These are phyloP conservation scores for Scatophagus argus DNA, from an alignment of 2,113 vertebrate genomes.

Conservation along the genomic window DNA sequence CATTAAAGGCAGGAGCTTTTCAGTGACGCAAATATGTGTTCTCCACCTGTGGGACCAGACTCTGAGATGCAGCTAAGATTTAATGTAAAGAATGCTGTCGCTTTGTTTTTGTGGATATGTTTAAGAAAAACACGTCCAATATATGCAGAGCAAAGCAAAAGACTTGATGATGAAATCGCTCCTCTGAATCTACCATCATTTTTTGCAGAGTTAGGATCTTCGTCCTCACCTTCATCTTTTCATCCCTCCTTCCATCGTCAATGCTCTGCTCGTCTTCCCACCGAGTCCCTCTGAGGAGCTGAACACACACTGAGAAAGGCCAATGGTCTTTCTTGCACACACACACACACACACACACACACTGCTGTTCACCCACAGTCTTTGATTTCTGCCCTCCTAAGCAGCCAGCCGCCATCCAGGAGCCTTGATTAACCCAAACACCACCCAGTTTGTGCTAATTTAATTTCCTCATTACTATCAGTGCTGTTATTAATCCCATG, in stretches of 20 bases:
- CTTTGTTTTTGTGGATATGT: too few species aligned
- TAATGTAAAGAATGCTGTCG: too few species aligned
- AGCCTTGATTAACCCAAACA: conserved; percentile 13
- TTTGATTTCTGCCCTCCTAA: conserved; percentile 75
- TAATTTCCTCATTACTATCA: conserved; percentile 25
- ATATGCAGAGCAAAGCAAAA: too few species aligned
- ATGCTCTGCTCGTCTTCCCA: not conserved
- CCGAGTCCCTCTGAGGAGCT: conserved; percentile 36
- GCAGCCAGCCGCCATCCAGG: conserved; percentile 11
- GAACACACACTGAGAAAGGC: conserved; percentile 31
- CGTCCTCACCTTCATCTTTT: conserved; percentile 50
- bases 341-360: conserved; percentile 38
- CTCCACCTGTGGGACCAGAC: too few species aligned
- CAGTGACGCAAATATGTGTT: too few species aligned
- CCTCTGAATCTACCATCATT: not conserved
- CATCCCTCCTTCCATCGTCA: conserved; percentile 19
- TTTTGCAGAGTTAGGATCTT: conserved; percentile 42
- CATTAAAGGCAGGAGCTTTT: too few species aligned
- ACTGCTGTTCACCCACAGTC: not conserved
- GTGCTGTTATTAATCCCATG: conserved; percentile 31
- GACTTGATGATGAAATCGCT: not conserved
- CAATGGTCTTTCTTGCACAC: not conserved
- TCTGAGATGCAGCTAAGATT: too few species aligned
- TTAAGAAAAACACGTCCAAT: too few species aligned
- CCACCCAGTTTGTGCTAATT: conserved; percentile 6